Percentiles rank a stretch among this genome's conserved stretches.
phyloP scores from a whole-genome alignment of 2,113 vertebrate genomes.

The Eurypyga helias region DNA sequence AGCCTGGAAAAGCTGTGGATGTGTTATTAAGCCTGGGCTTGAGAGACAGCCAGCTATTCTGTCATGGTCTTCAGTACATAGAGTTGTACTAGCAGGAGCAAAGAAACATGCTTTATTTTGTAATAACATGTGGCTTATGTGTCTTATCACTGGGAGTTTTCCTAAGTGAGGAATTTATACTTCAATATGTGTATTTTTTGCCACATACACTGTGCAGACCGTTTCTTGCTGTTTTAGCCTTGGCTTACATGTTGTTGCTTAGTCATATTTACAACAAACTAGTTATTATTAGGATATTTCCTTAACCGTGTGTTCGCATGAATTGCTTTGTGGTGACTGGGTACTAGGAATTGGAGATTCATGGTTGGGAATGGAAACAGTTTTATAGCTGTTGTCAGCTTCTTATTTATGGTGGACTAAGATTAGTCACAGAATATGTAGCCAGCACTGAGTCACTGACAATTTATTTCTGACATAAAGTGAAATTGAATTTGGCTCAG shows the following conservation, averaged over 20 bases:
- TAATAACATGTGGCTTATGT: not conserved
- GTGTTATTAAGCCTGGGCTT: not conserved
- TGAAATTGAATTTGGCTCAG: constrained; percentile 84
- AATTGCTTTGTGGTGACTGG: constrained; percentile 65
- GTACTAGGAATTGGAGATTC: constrained; percentile 50
- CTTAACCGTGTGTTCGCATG: constrained; percentile 34
- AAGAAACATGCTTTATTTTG: not conserved
- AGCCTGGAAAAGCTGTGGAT: not conserved
- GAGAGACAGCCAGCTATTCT: not conserved
- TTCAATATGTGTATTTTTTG: not conserved
- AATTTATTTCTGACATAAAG: constrained; percentile 87
- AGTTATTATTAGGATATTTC: constrained; percentile 29
- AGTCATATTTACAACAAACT: constrained; percentile 55
- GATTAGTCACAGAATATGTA: constrained; percentile 86
- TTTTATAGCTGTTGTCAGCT: constrained; percentile 78
- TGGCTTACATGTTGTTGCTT: not conserved
- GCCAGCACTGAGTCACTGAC: constrained; percentile 87
- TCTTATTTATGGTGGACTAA: constrained; percentile 80
- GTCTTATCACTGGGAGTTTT: not conserved
- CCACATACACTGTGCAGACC: not conserved
- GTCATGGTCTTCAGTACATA: not conserved
- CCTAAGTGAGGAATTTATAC: not conserved
- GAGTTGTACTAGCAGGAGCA: not conserved
- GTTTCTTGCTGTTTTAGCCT: not conserved
- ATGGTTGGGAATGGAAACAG: constrained; percentile 74